Base-by-base conservation (phyloP, 2,797 vertebrate genomes). In the Harpagifer antarcticus region DNA sequence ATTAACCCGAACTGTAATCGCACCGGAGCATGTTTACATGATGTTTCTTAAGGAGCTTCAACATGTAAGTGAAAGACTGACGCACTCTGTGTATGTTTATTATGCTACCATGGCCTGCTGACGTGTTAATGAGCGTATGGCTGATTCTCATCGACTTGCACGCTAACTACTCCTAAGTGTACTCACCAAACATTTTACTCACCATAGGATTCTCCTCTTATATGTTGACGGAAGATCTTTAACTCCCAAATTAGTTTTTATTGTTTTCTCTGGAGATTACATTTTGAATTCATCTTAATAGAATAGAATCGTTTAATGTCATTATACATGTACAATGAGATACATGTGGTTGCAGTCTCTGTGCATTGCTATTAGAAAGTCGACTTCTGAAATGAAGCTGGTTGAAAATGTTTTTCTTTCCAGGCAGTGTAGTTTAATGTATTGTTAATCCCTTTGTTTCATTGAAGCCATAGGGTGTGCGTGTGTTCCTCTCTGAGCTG, bases 1-100 rank as follows among this genome's bases (percentile, higher is more conserved):
- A 0, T 19, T 68, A 27, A 16, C 85, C 9, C 76, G 66, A 68
- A 58, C 88, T 17, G 53, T 79, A 27, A 66, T 83, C 76, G 92
- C 91, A 19, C 87, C 70, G 50, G 90, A 91, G 8, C 89, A 90
- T 11, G 20, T 89, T 14, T 86, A 92, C 83, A 1, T 90, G 81
- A 54, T 92, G 17, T 85, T 93, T 64, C 58, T 92, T 0, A 89
- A 83, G 58, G 70, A 77, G 61, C 55, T 95, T 42, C 91, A 92
- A 12, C 83, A 86, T 83, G 94, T 95, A 88, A 95, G 94, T 94
- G 72, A 19, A 40, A 58, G 3, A 16, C 0, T 5, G 2, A 27
- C 4, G 12, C 3, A 2, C 0, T 1, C 0, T 44, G 33, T 49
- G 2, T 3, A 10, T 37, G 47, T 20, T 68, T 50, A 23, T 72